Evolutionary conservation across 2,888 invertebrate genomes (phyloP), one percentile per base, ranked within the genome.

Genomic region (Stomorhina lunata): DNA sequence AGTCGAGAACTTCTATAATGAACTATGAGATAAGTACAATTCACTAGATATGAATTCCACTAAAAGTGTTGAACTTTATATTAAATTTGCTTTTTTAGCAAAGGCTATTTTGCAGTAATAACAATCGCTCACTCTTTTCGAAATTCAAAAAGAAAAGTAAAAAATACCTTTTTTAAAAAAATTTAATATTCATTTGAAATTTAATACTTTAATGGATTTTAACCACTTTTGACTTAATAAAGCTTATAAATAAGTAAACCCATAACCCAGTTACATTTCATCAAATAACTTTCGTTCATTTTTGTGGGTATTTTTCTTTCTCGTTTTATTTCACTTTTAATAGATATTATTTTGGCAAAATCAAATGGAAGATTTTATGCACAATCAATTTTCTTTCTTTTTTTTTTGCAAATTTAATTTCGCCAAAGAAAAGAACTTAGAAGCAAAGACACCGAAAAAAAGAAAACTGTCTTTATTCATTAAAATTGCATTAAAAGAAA

Each of bases 151-250:
- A 4, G 32, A 2, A 37, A 40, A 10, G 3, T 59, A 15, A 27
- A 5, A 43, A 45, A 43, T 2, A 32, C 17, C 12, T 22, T 2
- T 55, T 40, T 40, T 63, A 25, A 15, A 22, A 34, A 55, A 55
- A 34, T 40, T 37, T 29, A 45, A 78, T 63, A 59, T 66, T 66
- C 61, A 77, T 78, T 75, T 86, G 89, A 87, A 89, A 89, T 85
- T 80, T 53, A 86, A 89, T 89, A 89, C 85, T 88, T 89, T 89
- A 89, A 89, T 89, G 89, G 89, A 86, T 86, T 84, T 83, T 80
- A 85, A 85, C 71, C 85, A 85, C 86, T 84, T 80, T 78, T 45
- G 80, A 82, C 84, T 85, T 87, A 88, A 88, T 88, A 87, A 87
- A 80, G 71, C 53, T 61, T 73, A 69, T 37, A 32, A 50, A 61